Base-by-base conservation (phyloP, 1,140 invertebrate species). In the Holotrichia oblita region DNA sequence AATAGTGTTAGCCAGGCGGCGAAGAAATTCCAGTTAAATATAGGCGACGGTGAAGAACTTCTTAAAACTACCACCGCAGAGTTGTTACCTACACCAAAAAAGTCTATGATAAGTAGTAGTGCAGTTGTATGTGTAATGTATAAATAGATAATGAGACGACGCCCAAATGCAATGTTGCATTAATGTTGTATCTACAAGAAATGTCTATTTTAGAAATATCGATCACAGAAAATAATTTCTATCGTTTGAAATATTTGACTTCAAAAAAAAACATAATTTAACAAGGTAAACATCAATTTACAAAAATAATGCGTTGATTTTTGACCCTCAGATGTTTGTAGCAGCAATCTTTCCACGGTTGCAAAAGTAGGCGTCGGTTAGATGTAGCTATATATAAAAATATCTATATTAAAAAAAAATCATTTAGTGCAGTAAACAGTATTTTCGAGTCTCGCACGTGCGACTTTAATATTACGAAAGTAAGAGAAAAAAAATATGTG, bases 11-110 rank as follows among this genome's bases (percentile, higher is more conserved):
- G 61, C 61, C 27, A 69, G 61, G 61, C 61, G 61, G 61, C 22
- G 61, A 69, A 69, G 61, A 69, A 69, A 69, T 69, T 69, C 61
- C 61, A 27, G 27, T 20, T 69, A 69, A 69, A 69, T 69, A 69
- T 69, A 69, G 61, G 27, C 20, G 20, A 69, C 20, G 61, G 61
- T 69, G 10, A 24, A 22, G 22, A 20, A 69, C 8, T 69, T 69
- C 61, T 69, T 69, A 69, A 69, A 20, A 34, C 61, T 7, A 69
- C 61, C 4, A 20, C 61, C 9, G 22, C 61, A 34, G 0, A 20
- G 17, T 20, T 69, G 61, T 22, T 69, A 69, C 61, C 61, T 69
- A 69, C 59, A 61, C 17, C 59, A 20, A 61, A 44, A 61, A 61
- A 8, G 59, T 22, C 9, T 69, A 6, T 69, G 20, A 69, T 9